Percentiles rank a stretch among this genome's conserved stretches.
Conservation (phyloP, 2,888 invertebrate genomes). For the Mesorhabditis belari region DNA sequence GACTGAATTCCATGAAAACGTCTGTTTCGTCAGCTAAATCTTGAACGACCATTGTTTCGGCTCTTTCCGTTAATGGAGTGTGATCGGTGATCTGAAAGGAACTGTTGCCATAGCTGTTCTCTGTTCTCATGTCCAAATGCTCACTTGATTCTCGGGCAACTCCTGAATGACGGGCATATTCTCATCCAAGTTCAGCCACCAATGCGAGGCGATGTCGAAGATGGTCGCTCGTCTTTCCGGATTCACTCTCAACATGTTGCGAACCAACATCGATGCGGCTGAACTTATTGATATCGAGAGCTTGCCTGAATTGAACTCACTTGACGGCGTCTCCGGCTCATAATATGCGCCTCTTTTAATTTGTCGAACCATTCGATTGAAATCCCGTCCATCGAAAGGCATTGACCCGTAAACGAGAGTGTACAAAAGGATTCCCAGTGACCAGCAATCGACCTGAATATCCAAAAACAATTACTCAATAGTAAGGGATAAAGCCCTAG, state of each 20-base stretch:
- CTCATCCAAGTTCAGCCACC: conserved; percentile 77
- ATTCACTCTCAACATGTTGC: conserved; percentile 86
- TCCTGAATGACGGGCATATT: conserved; percentile 52
- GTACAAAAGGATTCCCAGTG: conserved; percentile 88
- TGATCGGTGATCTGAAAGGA: conserved; percentile 45
- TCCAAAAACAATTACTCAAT: too few relatives aligned
- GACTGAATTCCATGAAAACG: conserved; percentile 53
- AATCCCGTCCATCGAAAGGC: conserved; percentile 94
- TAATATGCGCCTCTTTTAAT: conserved; percentile 95
- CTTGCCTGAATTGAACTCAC: conserved; percentile 10
- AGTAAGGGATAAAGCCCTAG: not conserved
- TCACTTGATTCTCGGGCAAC: conserved; percentile 52
- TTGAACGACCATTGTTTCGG: conserved; percentile 52
- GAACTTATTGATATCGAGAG: conserved; percentile 40
- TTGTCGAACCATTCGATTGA: conserved; percentile 88
- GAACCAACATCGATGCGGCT: conserved; percentile 87
- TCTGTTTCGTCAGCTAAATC: conserved; percentile 52
- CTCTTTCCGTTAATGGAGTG: conserved; percentile 51
- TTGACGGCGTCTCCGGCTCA: conserved; percentile 84
- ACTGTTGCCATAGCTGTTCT: not conserved
- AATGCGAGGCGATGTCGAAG: conserved; percentile 85
- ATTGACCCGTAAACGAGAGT: conserved; percentile 97
- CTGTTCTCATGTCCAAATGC: not conserved
- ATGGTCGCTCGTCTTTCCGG: conserved; percentile 82
- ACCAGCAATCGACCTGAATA: conserved; percentile 65